These are phyloP conservation scores for Drosophila birchii DNA, from an alignment of 2,888 invertebrate genomes.

Conservation along the genomic window DNA sequence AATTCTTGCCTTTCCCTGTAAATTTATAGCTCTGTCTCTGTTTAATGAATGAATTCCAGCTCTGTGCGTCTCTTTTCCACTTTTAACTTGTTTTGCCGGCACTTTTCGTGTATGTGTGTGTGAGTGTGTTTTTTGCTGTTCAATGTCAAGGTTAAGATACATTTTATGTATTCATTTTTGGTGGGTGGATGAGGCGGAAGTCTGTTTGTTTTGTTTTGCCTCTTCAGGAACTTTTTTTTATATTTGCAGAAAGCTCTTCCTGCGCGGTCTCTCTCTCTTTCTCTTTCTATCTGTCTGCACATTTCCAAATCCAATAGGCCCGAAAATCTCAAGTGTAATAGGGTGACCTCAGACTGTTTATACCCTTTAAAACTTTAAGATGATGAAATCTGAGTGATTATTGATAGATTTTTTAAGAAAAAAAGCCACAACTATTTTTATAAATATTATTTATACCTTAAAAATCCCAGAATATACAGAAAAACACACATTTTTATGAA, in stretches of 20 bases:
- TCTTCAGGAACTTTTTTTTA: slow-evolving; percentile 53
- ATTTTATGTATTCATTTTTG: slow-evolving; percentile 64
- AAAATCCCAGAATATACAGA: too few species aligned
- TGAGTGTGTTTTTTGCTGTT: slow-evolving; percentile 55
- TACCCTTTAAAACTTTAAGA: neutral
- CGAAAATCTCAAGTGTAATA: slow-evolving; percentile 23
- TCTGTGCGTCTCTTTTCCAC: slow-evolving; percentile 21
- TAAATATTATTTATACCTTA: too few species aligned
- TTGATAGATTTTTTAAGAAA: too few species aligned
- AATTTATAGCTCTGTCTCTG: slow-evolving; percentile 35
- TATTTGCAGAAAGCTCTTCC: slow-evolving; percentile 74
- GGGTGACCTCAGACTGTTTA: neutral
- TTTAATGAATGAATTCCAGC: slow-evolving; percentile 46
- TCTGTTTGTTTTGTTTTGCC: slow-evolving; percentile 66
- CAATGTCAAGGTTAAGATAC: slow-evolving; percentile 79
- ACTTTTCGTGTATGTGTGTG: slow-evolving; percentile 17
- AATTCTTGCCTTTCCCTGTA: slow-evolving; percentile 42
- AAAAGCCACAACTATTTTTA: too few species aligned
- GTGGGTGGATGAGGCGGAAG: slow-evolving; percentile 57
- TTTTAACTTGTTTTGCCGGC: slow-evolving; percentile 47
- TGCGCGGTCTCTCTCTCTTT: slow-evolving; percentile 49
- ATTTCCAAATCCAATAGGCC: slow-evolving; percentile 50
- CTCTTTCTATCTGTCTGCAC: slow-evolving; percentile 49
- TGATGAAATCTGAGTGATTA: neutral
- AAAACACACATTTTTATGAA: too few species aligned